Evolutionary conservation across 2,888 invertebrate species (phyloP), one percentile per base, ranked within the genome.

Genomic region (Eristalis pertinax): DNA sequence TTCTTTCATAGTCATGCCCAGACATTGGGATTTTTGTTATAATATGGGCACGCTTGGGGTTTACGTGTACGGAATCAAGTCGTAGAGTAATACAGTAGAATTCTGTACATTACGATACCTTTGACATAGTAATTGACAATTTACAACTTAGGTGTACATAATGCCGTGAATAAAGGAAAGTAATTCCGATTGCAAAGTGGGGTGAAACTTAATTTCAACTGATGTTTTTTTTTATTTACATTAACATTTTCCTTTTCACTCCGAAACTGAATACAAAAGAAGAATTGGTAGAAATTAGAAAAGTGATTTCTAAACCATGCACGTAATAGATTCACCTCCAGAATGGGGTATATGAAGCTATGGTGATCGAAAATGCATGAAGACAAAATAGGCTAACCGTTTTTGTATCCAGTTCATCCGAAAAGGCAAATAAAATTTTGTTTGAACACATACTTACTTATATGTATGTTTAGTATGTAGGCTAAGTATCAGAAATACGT

Each of bases 261-360:
- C 64, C 50, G 72, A 63, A 85, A 77, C 73, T 77, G 85, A 81
- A 85, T 85, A 63, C 73, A 43, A 77, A 77, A 72, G 76, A 13
- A 68, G 68, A 29, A 74, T 26, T 35, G 63, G 50, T 82, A 82
- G 85, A 86, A 78, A 86, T 86, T 82, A 69, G 82, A 64, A 86
- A 86, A 86, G 82, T 86, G 82, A 82, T 86, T 86, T 86, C 77
- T 68, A 82, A 86, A 82, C 82, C 22, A 58, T 41, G 85, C 85
- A 86, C 85, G 85, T 82, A 86, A 82, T 70, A 70, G 64, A 64
- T 82, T 60, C 26, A 38, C n/a, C 72, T 69, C 64, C 41, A 78
- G 82, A 86, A 74, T 82, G 38, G 65, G 29, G 69, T 77, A 64
- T 50, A 32, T 32, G 32, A 32, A 19, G 50, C 19, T 50, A 8